phyloP scores from a whole-genome alignment of 2,888 invertebrate species.

The Hanleya hanleyi region DNA sequence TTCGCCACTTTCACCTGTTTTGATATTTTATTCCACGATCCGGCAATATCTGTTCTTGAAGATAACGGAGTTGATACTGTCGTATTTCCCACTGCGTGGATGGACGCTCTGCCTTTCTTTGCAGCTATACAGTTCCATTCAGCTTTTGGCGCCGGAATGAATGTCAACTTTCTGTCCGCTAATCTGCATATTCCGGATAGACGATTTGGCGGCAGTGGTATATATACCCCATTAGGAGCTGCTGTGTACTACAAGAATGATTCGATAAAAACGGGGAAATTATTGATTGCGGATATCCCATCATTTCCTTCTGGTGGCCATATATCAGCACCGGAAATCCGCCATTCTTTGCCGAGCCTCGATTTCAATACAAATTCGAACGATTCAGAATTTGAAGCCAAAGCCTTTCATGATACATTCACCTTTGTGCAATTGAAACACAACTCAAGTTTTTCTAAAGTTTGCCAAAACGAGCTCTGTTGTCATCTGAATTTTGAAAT shows the following conservation, averaged over 20 bases:
- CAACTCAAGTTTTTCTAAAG: too few species aligned
- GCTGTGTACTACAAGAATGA: background rate
- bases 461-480: background rate
- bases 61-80: conserved; percentile 78
- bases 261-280: background rate
- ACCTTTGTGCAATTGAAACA: too few species aligned
- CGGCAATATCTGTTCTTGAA: conserved; percentile 78
- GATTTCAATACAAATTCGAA: background rate
- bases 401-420: too few species aligned
- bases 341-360: too few species aligned
- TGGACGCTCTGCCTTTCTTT: conserved; percentile 81
- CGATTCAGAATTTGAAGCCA: too few species aligned
- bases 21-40: conserved; percentile 84
- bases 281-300: background rate
- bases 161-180: conserved; percentile 82
- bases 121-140: conserved; percentile 76
- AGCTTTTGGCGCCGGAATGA: conserved; percentile 80
- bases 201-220: conserved; percentile 80
- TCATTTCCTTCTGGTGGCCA: background rate
- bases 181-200: conserved; percentile 78
- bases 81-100: conserved; percentile 84
- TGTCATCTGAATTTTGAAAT: background rate
- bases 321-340: background rate
- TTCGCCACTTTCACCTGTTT: conserved; percentile 85
- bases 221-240: conserved; percentile 76